These are phyloP conservation scores for Tenebrosternarchus preto DNA, from an alignment of 2,113 vertebrate species.

Conservation along the genomic window DNA sequence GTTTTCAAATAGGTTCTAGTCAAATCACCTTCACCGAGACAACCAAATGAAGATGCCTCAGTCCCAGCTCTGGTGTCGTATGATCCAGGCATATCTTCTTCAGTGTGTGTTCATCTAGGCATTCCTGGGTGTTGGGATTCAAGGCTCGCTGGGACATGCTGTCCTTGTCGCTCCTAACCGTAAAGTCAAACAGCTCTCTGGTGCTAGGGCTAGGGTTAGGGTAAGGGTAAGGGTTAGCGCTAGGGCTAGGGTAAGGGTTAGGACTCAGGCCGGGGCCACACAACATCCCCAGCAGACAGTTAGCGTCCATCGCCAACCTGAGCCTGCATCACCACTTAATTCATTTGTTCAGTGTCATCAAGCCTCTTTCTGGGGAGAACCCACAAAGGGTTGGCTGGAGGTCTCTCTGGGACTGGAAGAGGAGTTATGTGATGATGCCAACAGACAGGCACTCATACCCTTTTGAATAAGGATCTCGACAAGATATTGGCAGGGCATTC, in stretches of 20 bases:
- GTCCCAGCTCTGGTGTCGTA: not conserved
- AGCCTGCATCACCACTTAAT: conserved; percentile 22
- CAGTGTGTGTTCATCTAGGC: too few species aligned
- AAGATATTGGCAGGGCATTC: not conserved
- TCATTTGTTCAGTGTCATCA: conserved; percentile 3
- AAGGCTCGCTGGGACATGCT: not conserved
- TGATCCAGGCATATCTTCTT: not conserved
- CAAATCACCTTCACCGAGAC: conserved; percentile 23
- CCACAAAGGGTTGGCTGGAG: conserved; percentile 25
- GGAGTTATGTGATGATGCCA: conserved; percentile 3
- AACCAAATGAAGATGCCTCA: conserved; percentile 14
- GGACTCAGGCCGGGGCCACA: not conserved
- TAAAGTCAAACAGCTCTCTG: not conserved
- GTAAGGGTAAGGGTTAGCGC: too few species aligned
- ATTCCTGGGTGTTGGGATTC: not conserved
- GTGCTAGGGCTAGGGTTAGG: not conserved
- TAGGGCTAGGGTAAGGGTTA: too few species aligned
- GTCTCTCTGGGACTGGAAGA: conserved; percentile 13
- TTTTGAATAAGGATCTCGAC: conserved; percentile 29
- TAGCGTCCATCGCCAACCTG: conserved; percentile 23
- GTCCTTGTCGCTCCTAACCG: too few species aligned
- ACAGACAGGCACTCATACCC: conserved; percentile 11
- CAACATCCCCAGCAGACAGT: not conserved
- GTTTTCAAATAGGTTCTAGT: conserved; percentile 24
- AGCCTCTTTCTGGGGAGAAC: conserved; percentile 16